Percentiles rank a stretch among this genome's conserved stretches.
Evolutionary conservation across 2,113 vertebrate genomes (phyloP).

Genomic region (Hoplias malabaricus): DNA sequence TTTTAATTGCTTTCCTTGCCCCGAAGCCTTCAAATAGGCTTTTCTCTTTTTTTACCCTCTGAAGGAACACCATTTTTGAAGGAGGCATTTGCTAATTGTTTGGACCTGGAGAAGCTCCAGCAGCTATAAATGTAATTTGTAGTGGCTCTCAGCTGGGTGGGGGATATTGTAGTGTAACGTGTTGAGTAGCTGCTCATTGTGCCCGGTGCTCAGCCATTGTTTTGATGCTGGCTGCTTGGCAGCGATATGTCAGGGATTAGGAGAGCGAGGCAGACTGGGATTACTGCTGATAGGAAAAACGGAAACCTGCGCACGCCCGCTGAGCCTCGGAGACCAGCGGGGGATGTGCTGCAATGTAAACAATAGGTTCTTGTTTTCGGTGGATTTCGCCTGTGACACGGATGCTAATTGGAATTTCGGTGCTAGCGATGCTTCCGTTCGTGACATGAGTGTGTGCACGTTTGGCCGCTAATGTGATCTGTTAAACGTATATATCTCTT

Average conservation of each 20-base stretch:
- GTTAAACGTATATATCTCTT: background rate
- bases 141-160: conserved; percentile 22
- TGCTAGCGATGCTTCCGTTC: background rate
- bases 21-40: conserved; percentile 4
- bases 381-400: background rate
- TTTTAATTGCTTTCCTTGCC: conserved; percentile 37
- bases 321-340: conserved; percentile 4
- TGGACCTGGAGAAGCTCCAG: conserved; percentile 13
- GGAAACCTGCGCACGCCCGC: conserved; percentile 25
- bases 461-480: background rate
- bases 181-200: conserved; percentile 13
- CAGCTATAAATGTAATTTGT: conserved; percentile 42
- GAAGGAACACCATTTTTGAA: conserved; percentile 17
- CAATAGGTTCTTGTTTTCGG: conserved; percentile 13
- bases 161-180: conserved; percentile 11
- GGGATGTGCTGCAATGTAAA: conserved; percentile 17
- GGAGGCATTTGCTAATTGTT: conserved; percentile 22
- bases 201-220: background rate
- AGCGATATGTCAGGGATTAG: conserved; percentile 35
- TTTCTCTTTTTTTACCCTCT: background rate
- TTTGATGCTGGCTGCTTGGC: conserved; percentile 29
- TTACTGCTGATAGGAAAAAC: conserved; percentile 28
- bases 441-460: background rate
- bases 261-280: conserved; percentile 25
- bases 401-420: background rate